phyloP scores from a whole-genome alignment of 2,888 invertebrate species.

The Hypolimnas misippus region DNA sequence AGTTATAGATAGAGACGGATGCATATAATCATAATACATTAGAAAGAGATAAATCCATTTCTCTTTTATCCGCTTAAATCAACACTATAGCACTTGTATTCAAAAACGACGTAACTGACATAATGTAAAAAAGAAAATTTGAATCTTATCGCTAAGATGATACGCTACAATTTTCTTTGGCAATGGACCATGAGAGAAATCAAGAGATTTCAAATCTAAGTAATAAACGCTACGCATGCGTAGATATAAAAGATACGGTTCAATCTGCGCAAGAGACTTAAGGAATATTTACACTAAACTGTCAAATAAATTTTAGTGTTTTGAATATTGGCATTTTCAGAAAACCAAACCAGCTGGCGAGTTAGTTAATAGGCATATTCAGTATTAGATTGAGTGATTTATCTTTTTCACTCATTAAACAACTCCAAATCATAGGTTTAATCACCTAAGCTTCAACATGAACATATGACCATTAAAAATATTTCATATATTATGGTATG shows the following conservation, averaged over 20 bases:
- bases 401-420: no score
- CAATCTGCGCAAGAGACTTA: constrained; percentile 32
- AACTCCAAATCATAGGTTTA: no score
- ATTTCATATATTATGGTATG: no score
- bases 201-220: constrained; percentile 59
- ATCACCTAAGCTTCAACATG: no score
- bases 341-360: no score
- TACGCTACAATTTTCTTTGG: constrained; percentile 40
- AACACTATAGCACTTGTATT: constrained; percentile 37
- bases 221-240: constrained; percentile 67
- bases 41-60: constrained; percentile 55
- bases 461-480: no score
- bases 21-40: constrained; percentile 46
- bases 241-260: constrained; percentile 61
- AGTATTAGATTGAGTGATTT: no score
- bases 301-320: background rate
- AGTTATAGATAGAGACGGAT: constrained; percentile 42
- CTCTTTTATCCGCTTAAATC: constrained; percentile 52
- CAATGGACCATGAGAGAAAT: constrained; percentile 52
- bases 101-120: constrained; percentile 35
- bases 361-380: no score
- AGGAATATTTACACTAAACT: background rate
- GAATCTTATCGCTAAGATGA: background rate
- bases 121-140: constrained; percentile 21
- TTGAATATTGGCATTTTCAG: background rate